A percentile compares a stretch with the other conserved stretches of the same genome.
Conservation (phyloP, 2,888 invertebrate species). For the Cephus runcator region DNA sequence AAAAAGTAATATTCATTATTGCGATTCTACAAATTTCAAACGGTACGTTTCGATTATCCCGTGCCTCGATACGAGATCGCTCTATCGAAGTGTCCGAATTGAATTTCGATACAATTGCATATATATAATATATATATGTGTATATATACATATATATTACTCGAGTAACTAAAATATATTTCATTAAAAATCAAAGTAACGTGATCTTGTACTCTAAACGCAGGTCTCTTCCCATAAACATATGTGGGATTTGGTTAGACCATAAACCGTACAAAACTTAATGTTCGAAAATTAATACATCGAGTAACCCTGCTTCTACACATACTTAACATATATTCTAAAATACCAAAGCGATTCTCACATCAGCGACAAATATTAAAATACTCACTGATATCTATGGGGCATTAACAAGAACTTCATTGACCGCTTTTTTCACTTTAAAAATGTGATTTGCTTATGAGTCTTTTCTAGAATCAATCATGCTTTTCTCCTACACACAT, state of each 20-base stretch:
- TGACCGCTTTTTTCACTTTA: neutral
- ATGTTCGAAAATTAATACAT: constrained; percentile 16
- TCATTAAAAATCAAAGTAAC: constrained; percentile 38
- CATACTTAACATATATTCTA: neutral
- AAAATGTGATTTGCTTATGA: neutral
- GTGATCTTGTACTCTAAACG: constrained; percentile 41
- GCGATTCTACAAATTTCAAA: neutral
- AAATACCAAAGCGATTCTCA: neutral
- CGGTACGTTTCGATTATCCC: neutral
- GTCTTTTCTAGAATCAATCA: neutral
- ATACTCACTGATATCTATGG: neutral
- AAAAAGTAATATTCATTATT: neutral
- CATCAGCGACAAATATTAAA: neutral
- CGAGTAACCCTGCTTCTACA: neutral
- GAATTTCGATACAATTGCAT: neutral
- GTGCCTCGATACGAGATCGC: neutral
- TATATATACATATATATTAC: constrained; percentile 27
- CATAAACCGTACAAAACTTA: constrained; percentile 20
- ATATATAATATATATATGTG: constrained; percentile 23
- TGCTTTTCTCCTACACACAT: neutral
- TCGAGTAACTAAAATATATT: constrained; percentile 43
- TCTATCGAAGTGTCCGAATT: neutral
- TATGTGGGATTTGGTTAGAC: neutral
- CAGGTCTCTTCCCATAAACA: neutral
- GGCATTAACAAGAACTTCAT: neutral